phyloP scores from a whole-genome alignment of 2,888 invertebrate species.

The Cosmorhoe ocellata region DNA sequence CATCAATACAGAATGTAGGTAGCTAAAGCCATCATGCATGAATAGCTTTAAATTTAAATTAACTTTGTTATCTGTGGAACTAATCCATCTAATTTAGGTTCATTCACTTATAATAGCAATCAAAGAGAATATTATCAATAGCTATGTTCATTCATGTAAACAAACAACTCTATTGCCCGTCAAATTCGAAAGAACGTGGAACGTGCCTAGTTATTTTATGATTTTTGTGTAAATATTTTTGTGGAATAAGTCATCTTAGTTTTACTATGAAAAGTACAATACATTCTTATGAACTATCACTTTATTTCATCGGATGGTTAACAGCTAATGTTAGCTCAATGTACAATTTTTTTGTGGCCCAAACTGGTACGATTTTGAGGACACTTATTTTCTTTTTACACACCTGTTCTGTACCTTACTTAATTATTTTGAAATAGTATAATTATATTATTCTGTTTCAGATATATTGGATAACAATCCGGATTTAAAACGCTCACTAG shows the following conservation, averaged over 20 bases:
- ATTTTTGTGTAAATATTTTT: too few species aligned
- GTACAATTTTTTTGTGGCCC: constrained; percentile 75
- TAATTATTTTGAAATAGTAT: too few species aligned
- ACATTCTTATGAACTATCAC: constrained; percentile 58
- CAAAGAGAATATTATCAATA: too few species aligned
- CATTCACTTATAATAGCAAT: too few species aligned
- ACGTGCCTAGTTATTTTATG: too few species aligned
- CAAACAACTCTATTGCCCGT: too few species aligned
- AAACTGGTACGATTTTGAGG: constrained; percentile 79
- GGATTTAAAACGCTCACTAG: constrained; percentile 42
- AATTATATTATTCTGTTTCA: constrained; percentile 37
- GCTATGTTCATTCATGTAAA: neutral
- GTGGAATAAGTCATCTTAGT: neutral
- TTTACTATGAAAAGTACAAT: constrained; percentile 45
- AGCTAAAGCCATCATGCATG: too few species aligned
- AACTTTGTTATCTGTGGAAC: constrained; percentile 8
- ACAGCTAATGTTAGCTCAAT: constrained; percentile 80
- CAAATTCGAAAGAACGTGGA: too few species aligned
- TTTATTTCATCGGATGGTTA: constrained; percentile 81
- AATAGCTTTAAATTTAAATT: too few species aligned
- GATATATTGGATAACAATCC: constrained; percentile 55
- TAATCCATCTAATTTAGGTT: constrained; percentile 4
- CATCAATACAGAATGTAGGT: too few species aligned
- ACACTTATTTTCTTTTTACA: too few species aligned
- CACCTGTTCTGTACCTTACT: too few species aligned